phyloP scores from a whole-genome alignment of 1,140 invertebrate genomes.

The Brachionus manjavacas region DNA sequence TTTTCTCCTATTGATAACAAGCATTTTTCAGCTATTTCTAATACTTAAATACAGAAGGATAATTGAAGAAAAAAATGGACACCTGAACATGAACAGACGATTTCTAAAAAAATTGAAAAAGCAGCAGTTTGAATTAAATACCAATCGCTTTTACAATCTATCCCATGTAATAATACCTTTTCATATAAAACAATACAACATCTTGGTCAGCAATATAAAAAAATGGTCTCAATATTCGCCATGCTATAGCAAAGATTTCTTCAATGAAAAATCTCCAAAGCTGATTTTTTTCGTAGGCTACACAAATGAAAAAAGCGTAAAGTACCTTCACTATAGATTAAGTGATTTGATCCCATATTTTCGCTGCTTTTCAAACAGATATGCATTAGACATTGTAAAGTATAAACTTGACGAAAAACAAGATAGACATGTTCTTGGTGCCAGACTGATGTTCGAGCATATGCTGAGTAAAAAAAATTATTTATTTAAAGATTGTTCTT shows the following conservation, averaged over 20 bases:
- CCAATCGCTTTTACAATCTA: background rate
- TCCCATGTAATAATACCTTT: slow-evolving; percentile 18
- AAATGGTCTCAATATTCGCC: slow-evolving; percentile 12
- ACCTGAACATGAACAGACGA: background rate
- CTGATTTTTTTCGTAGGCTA: slow-evolving; percentile 33
- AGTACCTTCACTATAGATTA: background rate
- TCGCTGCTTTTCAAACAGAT: slow-evolving; percentile 23
- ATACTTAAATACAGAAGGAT: background rate
- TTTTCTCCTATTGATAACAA: background rate
- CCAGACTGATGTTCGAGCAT: slow-evolving; percentile 27
- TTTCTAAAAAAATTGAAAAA: background rate
- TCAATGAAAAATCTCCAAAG: background rate
- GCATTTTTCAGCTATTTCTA: background rate
- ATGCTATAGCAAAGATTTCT: background rate
- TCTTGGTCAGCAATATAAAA: background rate
- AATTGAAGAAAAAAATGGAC: background rate
- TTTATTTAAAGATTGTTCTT: background rate
- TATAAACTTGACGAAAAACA: slow-evolving; percentile 1
- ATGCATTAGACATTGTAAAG: background rate
- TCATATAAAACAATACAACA: slow-evolving; percentile 36
- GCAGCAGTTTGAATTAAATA: background rate
- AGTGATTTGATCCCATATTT: background rate
- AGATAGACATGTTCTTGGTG: background rate
- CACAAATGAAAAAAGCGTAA: background rate
- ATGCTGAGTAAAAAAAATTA: background rate